Percentiles rank a stretch among this genome's conserved stretches.
phyloP scores from a whole-genome alignment of 2,888 invertebrate genomes.

The Lasioglossum figueresi region DNA sequence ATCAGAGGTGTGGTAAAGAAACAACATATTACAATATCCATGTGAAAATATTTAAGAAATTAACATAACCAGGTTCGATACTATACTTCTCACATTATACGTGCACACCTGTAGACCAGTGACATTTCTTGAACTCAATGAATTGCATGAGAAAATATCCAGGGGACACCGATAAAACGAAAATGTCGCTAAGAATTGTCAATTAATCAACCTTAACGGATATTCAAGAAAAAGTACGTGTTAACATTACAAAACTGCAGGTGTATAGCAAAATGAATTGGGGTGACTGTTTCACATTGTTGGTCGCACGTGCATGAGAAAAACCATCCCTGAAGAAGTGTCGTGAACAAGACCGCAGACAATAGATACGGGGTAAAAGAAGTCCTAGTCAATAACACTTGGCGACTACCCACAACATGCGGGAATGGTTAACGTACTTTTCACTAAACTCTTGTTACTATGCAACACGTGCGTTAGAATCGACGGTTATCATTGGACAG shows the following conservation, averaged over 20 bases:
- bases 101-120: not conserved
- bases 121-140: not conserved
- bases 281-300: slow-evolving; percentile 5
- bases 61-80: not conserved
- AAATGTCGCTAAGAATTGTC: not conserved
- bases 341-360: not conserved
- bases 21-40: too few relatives aligned
- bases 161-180: not conserved
- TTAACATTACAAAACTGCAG: slow-evolving; percentile 24
- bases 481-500: not conserved
- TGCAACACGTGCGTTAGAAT: slow-evolving; percentile 25
- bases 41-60: not conserved
- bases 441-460: not conserved
- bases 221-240: not conserved
- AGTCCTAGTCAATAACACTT: slow-evolving; percentile 19
- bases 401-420: slow-evolving; percentile 12
- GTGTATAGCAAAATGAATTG: slow-evolving; percentile 25
- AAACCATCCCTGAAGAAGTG: slow-evolving; percentile 12
- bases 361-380: not conserved
- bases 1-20: too few relatives aligned
- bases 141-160: not conserved
- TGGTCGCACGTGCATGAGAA: slow-evolving; percentile 51
- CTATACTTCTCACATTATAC: not conserved
- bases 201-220: slow-evolving; percentile 9
- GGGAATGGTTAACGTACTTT: slow-evolving; percentile 35